phyloP scores from a whole-genome alignment of 2,888 invertebrate species.

The Drosophila anomalipes region DNA sequence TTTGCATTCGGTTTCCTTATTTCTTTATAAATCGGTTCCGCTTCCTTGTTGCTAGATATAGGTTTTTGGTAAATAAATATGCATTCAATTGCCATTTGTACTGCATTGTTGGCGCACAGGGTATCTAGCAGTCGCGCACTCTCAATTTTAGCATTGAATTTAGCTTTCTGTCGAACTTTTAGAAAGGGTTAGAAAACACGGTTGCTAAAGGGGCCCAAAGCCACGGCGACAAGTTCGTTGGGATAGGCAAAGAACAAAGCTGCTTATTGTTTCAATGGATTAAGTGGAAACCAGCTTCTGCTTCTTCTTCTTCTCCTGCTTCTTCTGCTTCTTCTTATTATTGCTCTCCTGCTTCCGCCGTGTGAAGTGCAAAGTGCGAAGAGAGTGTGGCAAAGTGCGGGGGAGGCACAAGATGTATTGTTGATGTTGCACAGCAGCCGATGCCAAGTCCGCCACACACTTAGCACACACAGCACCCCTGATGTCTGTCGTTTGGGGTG shows the following conservation, averaged over 20 bases:
- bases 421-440: slow-evolving; percentile 45
- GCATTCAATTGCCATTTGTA: not conserved
- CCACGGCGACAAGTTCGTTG: slow-evolving; percentile 42
- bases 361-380: slow-evolving; percentile 15
- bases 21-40: not conserved
- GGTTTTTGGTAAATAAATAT: not conserved
- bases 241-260: slow-evolving; percentile 72
- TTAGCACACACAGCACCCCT: slow-evolving; percentile 10
- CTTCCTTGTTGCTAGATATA: not conserved
- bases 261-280: slow-evolving; percentile 82
- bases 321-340: slow-evolving; percentile 1
- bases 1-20: not conserved
- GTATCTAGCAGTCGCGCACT: not conserved
- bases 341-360: slow-evolving; percentile 1
- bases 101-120: not conserved
- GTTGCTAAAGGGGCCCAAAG: slow-evolving; percentile 27
- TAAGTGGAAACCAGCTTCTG: slow-evolving; percentile 58
- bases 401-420: slow-evolving; percentile 37
- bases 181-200: not conserved
- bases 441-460: slow-evolving; percentile 37
- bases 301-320: not conserved
- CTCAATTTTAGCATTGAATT: not conserved
- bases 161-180: not conserved
- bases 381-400: slow-evolving; percentile 38
- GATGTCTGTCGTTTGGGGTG: slow-evolving; percentile 38